These are phyloP conservation scores for Phrynocephalus forsythii DNA, from an alignment of 2,797 vertebrate genomes.

Conservation along the genomic window DNA sequence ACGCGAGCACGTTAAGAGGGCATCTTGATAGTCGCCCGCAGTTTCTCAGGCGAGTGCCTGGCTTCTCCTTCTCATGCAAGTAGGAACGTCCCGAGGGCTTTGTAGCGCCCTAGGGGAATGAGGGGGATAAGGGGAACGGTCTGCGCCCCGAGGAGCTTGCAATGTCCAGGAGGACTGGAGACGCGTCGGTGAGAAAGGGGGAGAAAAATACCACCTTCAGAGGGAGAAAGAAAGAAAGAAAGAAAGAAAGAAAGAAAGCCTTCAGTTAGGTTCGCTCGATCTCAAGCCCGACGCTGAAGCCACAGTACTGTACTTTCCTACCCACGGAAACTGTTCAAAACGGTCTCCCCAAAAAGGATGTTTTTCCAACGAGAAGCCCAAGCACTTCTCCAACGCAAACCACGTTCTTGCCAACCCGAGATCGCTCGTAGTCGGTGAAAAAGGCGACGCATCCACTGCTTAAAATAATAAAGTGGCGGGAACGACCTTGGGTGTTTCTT, in stretches of 20 bases:
- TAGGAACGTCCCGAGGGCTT: background rate
- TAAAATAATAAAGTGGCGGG: background rate
- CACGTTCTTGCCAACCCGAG: background rate
- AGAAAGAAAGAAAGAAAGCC: background rate
- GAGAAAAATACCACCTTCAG: no score
- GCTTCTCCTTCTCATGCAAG: no score
- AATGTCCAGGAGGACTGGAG: background rate
- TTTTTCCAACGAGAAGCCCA: no score
- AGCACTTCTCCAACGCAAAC: background rate
- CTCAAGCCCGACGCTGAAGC: background rate
- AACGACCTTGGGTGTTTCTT: background rate
- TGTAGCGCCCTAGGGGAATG: no score
- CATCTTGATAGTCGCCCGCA: background rate
- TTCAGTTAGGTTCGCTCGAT: background rate
- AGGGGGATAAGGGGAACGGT: fast-evolving
- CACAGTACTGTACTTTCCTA: background rate
- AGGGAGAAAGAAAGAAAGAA: no score
- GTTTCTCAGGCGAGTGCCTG: no score
- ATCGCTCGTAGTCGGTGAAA: no score
- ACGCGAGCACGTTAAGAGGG: no score
- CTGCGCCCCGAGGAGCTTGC: slow-evolving; percentile 7
- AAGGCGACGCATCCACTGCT: background rate
- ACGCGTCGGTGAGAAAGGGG: fast-evolving
- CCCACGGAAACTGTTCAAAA: background rate
- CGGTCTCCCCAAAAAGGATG: background rate